Base-by-base conservation (phyloP, 2,113 vertebrate species). In the Cryptotis parvus region DNA sequence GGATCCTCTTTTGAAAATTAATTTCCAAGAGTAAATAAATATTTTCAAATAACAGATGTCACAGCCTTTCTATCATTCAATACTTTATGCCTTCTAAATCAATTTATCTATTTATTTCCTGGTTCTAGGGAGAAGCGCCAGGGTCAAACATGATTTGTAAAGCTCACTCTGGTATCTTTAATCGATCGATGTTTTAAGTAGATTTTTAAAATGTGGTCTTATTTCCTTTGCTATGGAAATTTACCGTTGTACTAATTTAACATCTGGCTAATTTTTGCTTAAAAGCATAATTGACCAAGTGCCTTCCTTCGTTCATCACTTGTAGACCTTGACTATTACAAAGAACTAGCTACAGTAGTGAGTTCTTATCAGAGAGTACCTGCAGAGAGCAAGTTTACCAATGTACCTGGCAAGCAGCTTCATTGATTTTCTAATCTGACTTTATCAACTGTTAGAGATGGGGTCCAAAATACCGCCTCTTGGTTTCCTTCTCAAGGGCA, bases 161-260 rank as follows among this genome's bases (percentile, higher is more conserved):
- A 12, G 29, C 81, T 84, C 29, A 77, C 6, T 39, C 37, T 66
- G 27, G 1, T 41, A 52, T 80, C 24, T 24, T 86, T 82, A 75
- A 87, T 74, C 52, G 63, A 58, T 4, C 58, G 52, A 83, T 24
- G 52, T 52, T 90, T 65, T 29, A 31, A 11, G 11, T 65, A 65
- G 9, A 33, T 90, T 88, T 94, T 96, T 90, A 78, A n/a, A 31
- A 94, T 96, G 81, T 93, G 92, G 1, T 58, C 11, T 95, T 81
- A 66, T 85, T 82, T 96, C 87, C 84, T 75, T 94, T 81, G 69
- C 65, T 93, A 94, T 43, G 22, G 68, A 35, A 35, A 75, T 83
- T 5, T 29, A 7, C 65, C 91, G 61, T 75, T 1, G 0, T 49
- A 91, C 78, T 74, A 88, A 33, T 94, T 95, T 86, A 24, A 20